These are phyloP conservation scores for Hecatera dysodea DNA, from an alignment of 2,888 invertebrate species.

Conservation along the genomic window DNA sequence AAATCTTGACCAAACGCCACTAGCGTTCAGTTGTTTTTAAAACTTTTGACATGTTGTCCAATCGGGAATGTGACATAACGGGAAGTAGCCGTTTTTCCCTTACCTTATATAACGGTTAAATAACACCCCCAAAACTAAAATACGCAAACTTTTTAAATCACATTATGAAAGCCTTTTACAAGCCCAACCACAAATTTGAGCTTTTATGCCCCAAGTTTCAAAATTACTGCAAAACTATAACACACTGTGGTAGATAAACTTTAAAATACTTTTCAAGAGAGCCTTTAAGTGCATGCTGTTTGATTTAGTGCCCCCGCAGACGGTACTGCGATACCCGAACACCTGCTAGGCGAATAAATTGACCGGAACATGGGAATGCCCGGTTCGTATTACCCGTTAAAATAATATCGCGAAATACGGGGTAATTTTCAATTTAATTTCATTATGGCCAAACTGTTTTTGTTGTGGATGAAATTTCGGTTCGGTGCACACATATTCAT, in stretches of 20 bases:
- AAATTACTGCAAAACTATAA: conserved; percentile 53
- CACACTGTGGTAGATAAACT: conserved; percentile 43
- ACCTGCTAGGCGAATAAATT: conserved; percentile 83
- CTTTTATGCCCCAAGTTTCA: conserved; percentile 44
- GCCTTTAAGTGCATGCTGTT: conserved; percentile 66
- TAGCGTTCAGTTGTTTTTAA: too few species aligned
- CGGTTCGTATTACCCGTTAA: conserved; percentile 66
- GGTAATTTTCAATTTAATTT: conserved; percentile 72
- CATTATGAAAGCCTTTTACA: conserved; percentile 40
- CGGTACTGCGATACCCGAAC: conserved; percentile 64
- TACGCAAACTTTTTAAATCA: conserved; percentile 46
- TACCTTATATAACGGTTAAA: not conserved
- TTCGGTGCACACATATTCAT: conserved; percentile 15
- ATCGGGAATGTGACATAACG: too few species aligned
- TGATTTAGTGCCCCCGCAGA: conserved; percentile 67
- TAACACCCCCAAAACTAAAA: conserved; percentile 12
- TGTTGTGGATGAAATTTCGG: conserved; percentile 31
- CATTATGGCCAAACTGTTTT: conserved; percentile 39
- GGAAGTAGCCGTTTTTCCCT: too few species aligned
- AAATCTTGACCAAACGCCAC: too few species aligned
- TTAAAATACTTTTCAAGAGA: conserved; percentile 57
- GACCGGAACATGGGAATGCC: conserved; percentile 63
- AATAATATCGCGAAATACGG: conserved; percentile 68
- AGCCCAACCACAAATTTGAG: conserved; percentile 47
- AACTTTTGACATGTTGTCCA: too few species aligned